A percentile compares a stretch with the other conserved stretches of the same genome.
Conservation (phyloP, 2,113 vertebrate genomes). For the Ptyas mucosa region DNA sequence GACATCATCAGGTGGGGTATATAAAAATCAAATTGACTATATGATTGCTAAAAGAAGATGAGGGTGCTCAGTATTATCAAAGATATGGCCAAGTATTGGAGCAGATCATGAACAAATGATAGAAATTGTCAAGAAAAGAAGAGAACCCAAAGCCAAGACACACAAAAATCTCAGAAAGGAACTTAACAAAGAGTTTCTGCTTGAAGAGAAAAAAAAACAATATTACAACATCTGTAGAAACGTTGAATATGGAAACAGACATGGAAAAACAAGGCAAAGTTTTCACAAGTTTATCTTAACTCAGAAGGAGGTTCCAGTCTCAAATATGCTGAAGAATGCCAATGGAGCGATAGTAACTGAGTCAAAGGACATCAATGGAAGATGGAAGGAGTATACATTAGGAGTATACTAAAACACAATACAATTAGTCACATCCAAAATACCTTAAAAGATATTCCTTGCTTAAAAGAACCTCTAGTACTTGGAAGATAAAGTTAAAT, state of each 20-base stretch:
- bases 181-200: not conserved
- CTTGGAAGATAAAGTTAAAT: not conserved
- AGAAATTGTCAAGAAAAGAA: not conserved
- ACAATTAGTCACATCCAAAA: not conserved
- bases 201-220: not conserved
- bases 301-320: not conserved
- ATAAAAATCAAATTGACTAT: not conserved
- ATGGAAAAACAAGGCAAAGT: not conserved
- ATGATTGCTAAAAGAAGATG: not conserved
- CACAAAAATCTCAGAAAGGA: not conserved
- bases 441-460: not conserved
- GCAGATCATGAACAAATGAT: not conserved
- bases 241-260: not conserved
- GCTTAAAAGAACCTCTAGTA: not conserved
- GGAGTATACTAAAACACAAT: not conserved
- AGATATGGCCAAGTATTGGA: not conserved
- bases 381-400: not conserved
- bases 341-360: not conserved
- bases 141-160: not conserved
- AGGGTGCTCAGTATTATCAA: not conserved
- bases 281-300: not conserved
- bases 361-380: not conserved
- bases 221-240: not conserved
- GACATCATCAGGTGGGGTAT: not conserved
- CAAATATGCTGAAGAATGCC: not conserved